phyloP scores from a whole-genome alignment of 2,888 invertebrate genomes.

The Sarcophaga carnaria region DNA sequence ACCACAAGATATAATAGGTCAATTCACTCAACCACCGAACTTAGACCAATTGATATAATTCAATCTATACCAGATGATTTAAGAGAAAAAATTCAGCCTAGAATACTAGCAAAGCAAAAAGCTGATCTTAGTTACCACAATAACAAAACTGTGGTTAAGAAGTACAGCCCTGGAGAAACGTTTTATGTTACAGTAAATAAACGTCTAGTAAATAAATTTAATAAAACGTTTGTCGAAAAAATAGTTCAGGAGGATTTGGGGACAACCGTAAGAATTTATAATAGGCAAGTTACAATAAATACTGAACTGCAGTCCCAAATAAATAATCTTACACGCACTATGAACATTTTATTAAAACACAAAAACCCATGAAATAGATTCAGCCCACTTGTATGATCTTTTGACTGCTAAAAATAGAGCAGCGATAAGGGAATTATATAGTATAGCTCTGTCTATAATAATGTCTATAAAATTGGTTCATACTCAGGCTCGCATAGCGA shows the following conservation, averaged over 20 bases:
- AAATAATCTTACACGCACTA: too few species aligned
- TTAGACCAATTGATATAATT: constrained; percentile 15
- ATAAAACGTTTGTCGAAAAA: constrained; percentile 18
- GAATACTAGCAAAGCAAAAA: constrained; percentile 19
- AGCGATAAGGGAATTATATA: too few species aligned
- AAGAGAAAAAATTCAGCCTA: constrained; percentile 10
- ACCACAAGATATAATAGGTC: too few species aligned
- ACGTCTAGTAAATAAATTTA: constrained; percentile 19
- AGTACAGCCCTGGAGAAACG: constrained; percentile 5
- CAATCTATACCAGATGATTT: constrained; percentile 4
- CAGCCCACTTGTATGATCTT: too few species aligned
- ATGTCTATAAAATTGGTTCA: too few species aligned
- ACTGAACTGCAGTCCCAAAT: too few species aligned
- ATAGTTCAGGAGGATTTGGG: constrained; percentile 23
- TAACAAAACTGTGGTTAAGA: background rate
- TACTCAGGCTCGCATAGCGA: too few species aligned
- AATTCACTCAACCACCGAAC: background rate
- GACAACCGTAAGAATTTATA: constrained; percentile 20
- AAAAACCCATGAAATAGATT: too few species aligned
- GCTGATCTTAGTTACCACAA: constrained; percentile 22
- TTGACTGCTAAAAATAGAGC: too few species aligned
- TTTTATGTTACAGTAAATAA: background rate
- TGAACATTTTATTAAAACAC: too few species aligned
- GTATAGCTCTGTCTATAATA: too few species aligned
- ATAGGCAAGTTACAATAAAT: background rate